These are phyloP conservation scores for Aurelia coerulea DNA, from an alignment of 30 jellyfish, hydroid and myxozoan species.

Conservation along the genomic window DNA sequence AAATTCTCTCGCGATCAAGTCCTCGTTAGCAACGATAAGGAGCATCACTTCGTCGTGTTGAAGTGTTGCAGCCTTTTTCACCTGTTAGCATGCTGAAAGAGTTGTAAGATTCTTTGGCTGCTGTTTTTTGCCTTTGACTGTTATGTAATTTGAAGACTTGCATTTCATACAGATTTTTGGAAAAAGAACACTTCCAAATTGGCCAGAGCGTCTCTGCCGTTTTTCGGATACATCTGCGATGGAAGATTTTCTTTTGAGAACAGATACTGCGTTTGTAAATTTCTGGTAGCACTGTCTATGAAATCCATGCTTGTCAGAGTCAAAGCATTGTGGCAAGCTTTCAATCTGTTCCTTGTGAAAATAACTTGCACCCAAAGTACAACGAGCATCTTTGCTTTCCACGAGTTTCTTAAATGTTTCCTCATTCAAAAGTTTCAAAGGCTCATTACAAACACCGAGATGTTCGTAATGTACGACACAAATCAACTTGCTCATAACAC, in stretches of 20 bases:
- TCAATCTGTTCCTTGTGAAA: slow-evolving; percentile 23
- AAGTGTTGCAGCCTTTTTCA: slow-evolving; percentile 25
- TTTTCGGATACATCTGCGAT: slow-evolving; percentile 7
- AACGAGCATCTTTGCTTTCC: slow-evolving; percentile 4
- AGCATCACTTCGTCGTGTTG: slow-evolving; percentile 11
- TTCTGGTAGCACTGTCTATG: slow-evolving; percentile 31
- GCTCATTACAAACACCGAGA: neutral
- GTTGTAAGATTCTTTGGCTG: slow-evolving; percentile 4
- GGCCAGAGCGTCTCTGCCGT: slow-evolving; percentile 1
- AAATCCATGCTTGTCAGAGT: slow-evolving; percentile 22
- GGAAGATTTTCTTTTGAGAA: slow-evolving; percentile 18
- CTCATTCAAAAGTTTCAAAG: slow-evolving; percentile 5
- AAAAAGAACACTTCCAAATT: neutral
- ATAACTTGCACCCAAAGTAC: slow-evolving; percentile 11
- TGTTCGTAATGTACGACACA: slow-evolving; percentile 15
- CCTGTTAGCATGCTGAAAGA: slow-evolving; percentile 14
- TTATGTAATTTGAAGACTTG: slow-evolving; percentile 25
- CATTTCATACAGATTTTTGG: slow-evolving; percentile 31
- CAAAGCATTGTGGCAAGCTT: slow-evolving; percentile 2
- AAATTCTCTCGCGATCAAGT: slow-evolving; percentile 34
- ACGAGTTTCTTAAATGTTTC: slow-evolving; percentile 23
- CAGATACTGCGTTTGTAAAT: slow-evolving; percentile 22
- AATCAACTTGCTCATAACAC: slow-evolving; percentile 14
- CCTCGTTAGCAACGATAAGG: slow-evolving; percentile 3
- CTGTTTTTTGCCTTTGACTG: slow-evolving; percentile 28